Evolutionary conservation across 1,140 invertebrate genomes (phyloP).

Genomic region (Ceratina australensis): DNA sequence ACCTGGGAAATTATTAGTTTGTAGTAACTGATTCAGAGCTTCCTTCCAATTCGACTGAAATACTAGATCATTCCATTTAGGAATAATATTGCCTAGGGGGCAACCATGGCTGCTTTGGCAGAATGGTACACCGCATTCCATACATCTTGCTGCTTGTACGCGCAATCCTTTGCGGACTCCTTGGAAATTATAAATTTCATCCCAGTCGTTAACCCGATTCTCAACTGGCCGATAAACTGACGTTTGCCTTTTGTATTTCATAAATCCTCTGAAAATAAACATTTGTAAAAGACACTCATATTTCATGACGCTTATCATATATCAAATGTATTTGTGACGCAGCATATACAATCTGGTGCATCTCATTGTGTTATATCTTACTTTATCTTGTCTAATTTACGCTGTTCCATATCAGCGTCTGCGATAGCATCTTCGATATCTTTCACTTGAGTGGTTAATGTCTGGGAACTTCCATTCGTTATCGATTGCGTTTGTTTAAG

Average conservation of each 20-base stretch:
- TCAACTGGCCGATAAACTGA: conserved; percentile 90
- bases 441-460: conserved; percentile 80
- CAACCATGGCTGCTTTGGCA: conserved; percentile 98
- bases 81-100: conserved; percentile 98
- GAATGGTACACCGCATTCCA: conserved; percentile 99
- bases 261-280: conserved; percentile 87
- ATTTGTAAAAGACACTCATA: no score
- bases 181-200: conserved; percentile 96
- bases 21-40: conserved; percentile 95
- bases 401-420: conserved; percentile 87
- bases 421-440: conserved; percentile 95
- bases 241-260: conserved; percentile 96
- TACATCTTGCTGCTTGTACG: conserved; percentile 97
- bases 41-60: conserved; percentile 97
- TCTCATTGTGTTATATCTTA: conserved; percentile 60
- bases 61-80: conserved; percentile 99
- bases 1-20: conserved; percentile 99
- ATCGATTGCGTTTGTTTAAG: conserved; percentile 76
- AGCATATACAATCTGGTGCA: neutral
- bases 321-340: neutral
- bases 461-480: conserved; percentile 69
- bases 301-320: neutral
- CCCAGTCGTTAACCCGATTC: conserved; percentile 95
- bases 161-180: conserved; percentile 92
- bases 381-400: conserved; percentile 94